Conservation (phyloP, 2,113 vertebrate species). For the Scartelaos histophorus region DNA sequence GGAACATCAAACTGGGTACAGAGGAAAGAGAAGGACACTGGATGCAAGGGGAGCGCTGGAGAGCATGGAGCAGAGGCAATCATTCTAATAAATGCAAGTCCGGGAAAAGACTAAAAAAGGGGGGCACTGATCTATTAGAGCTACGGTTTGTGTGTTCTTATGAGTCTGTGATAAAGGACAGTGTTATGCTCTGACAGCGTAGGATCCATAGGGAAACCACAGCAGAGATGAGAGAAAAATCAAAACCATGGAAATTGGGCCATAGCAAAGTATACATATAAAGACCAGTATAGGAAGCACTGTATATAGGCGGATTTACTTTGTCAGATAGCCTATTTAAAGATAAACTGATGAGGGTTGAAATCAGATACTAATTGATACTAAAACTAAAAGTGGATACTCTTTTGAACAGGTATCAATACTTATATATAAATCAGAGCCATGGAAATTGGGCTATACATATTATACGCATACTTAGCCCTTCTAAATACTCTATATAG, state of each 20-base stretch:
- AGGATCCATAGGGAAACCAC: slow-evolving; percentile 46
- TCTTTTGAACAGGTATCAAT: too few species aligned
- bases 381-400: too few species aligned
- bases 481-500: background rate
- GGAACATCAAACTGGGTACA: background rate
- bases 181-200: slow-evolving; percentile 67
- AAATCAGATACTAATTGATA: too few species aligned
- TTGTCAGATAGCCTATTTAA: background rate
- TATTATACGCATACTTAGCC: background rate
- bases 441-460: slow-evolving; percentile 71
- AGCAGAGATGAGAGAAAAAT: slow-evolving; percentile 27
- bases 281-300: background rate
- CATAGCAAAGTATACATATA: slow-evolving; percentile 32
- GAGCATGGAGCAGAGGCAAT: slow-evolving; percentile 41
- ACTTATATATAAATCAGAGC: slow-evolving; percentile 60
- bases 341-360: background rate
- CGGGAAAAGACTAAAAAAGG: slow-evolving; percentile 33
- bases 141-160: slow-evolving; percentile 37
- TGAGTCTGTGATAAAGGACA: slow-evolving; percentile 57
- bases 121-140: slow-evolving; percentile 48
- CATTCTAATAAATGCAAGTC: slow-evolving; percentile 40
- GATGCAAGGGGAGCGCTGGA: slow-evolving; percentile 18
- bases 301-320: slow-evolving; percentile 3
- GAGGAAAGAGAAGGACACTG: slow-evolving; percentile 11
- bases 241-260: slow-evolving; percentile 74